phyloP scores from a whole-genome alignment of 2,113 vertebrate genomes.

The Asarcornis scutulata region DNA sequence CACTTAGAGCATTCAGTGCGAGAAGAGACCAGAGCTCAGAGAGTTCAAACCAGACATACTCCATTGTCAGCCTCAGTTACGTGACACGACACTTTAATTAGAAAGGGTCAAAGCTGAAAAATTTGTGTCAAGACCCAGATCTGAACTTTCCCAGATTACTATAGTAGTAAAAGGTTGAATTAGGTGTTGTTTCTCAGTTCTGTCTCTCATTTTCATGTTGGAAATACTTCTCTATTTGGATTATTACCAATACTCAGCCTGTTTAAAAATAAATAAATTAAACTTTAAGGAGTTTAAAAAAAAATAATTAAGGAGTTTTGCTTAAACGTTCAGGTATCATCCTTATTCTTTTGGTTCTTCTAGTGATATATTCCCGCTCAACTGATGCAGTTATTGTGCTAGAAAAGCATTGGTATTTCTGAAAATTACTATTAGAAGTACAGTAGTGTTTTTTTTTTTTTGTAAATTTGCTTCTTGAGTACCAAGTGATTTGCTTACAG shows the following conservation, averaged over 20 bases:
- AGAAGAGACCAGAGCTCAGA: neutral
- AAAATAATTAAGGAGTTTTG: neutral
- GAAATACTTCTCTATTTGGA: neutral
- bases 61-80: neutral
- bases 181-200: neutral
- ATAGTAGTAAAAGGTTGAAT: neutral
- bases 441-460: neutral
- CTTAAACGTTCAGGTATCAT: neutral
- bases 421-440: neutral
- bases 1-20: neutral
- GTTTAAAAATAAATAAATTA: no score
- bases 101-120: neutral
- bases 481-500: neutral
- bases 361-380: neutral
- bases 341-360: neutral
- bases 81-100: constrained; percentile 7
- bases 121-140: neutral
- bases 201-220: neutral
- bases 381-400: neutral
- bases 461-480: neutral
- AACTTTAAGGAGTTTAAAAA: no score
- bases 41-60: neutral
- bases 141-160: neutral
- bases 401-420: neutral
- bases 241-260: neutral